Conservation (phyloP, 2,888 invertebrate species). For the Hoplodrina blanda region DNA sequence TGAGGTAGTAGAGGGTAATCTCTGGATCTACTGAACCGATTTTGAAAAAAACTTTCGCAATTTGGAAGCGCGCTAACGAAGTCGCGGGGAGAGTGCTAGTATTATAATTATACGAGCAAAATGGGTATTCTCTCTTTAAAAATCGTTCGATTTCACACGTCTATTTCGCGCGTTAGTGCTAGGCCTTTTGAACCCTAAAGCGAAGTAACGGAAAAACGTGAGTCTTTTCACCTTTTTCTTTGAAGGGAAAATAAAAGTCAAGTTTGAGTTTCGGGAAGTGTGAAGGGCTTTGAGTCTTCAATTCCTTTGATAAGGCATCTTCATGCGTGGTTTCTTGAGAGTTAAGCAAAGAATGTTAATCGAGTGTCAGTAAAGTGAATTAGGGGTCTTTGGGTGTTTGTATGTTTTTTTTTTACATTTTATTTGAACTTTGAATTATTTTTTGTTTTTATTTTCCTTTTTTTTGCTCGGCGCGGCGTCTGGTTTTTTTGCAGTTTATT, state of each 20-base stretch:
- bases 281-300: slow-evolving; percentile 34
- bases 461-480: not conserved
- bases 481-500: too few species aligned
- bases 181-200: slow-evolving; percentile 1
- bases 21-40: too few species aligned
- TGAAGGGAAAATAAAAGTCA: slow-evolving; percentile 41
- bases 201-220: slow-evolving; percentile 60
- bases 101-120: too few species aligned
- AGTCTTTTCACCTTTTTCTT: slow-evolving; percentile 57
- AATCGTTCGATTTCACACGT: too few species aligned
- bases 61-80: too few species aligned
- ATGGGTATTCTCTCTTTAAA: too few species aligned
- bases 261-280: slow-evolving; percentile 37
- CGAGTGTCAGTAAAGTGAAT: slow-evolving; percentile 25
- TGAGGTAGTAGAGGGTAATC: too few species aligned
- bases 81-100: too few species aligned
- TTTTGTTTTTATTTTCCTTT: not conserved
- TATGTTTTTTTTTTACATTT: not conserved
- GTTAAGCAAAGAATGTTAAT: slow-evolving; percentile 29
- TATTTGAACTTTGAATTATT: not conserved
- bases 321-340: slow-evolving; percentile 42
- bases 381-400: not conserved
- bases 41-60: too few species aligned
- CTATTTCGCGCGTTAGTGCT: too few species aligned
- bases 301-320: slow-evolving; percentile 45